Evolutionary conservation across 37 sponge, comb jelly and placozoan species (phyloP), one percentile per base, ranked within the genome.

Genomic region (Bolinopsis microptera): DNA sequence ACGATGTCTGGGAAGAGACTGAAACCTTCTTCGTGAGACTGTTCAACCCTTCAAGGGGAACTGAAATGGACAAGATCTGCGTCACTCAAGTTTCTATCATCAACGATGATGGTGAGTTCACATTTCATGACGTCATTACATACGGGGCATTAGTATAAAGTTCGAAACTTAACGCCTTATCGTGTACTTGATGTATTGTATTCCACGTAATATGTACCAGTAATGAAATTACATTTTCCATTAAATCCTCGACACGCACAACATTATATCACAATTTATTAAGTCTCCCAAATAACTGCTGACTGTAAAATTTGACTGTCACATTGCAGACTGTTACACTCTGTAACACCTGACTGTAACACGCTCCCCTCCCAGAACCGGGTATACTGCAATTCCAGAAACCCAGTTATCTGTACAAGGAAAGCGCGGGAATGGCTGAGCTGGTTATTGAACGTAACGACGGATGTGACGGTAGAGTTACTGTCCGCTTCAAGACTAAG

Each of bases 391-490:
- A 69, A 25, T 93, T 93, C 76, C 74, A 93, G 74, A 93, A 93
- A 69, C 76, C 93, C 25, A 93, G 93, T 23, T 93, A 93, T 24
- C 76, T 93, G n/a, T 93, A 74, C 39, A 93, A 93, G 39, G 93
- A 93, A 30, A 93, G 93, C n/a, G 74, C 76, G 8, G 93, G 93
- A 30, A 69, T 72, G 38, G 93, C 93, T 18, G 76, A 93, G 48
- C 76, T 93, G 24, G 93, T 74, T 33, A 93, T 93, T 30, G 93
- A 74, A 38, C 93, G 93, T 69, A 93, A 93, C 38, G 76, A 93
- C 31, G 93, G 93, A 25, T 74, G 93, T 69, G 93, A 93, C 31
- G 90, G 90, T n/a, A 35, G 90, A 40, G 36, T 86, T 39, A 86
- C 90, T 39, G 90, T 86, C 41, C 38, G 76, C 9, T 93, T 26